Evolutionary conservation across 2,888 invertebrate genomes (phyloP), one percentile per base, ranked within the genome.

Genomic region (Andricus quercusramuli): DNA sequence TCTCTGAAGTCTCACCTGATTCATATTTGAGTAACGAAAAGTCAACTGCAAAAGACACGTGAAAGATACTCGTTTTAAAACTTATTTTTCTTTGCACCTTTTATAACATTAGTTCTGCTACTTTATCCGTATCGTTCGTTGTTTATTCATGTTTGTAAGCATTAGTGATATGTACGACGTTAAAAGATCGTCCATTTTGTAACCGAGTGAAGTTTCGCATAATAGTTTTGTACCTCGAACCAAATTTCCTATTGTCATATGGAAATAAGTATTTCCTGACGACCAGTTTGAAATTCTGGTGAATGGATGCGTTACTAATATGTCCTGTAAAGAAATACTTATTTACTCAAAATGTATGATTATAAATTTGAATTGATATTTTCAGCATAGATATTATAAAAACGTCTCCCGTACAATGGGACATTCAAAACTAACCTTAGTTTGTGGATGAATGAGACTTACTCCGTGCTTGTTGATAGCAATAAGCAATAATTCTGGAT

Each of bases 271-370:
- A 93, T 99, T 99, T 83, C 99, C 99, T 5, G 99, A 99, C 51
- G 99, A 99, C 99, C 99, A 99, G 94, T 99, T 99, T 83, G 99
- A 99, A 94, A 99, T 99, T 93, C 98, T 96, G 37, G 99, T 99
- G 94, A 99, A 99, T 17, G 99, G 99, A 94, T 99, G 99, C 11
- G 98, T 99, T 79, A 98, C 97, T 88, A 99, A 94, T 89, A 99
- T 98, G 89, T 99, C 99, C 99, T 99, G 94, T 15, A 95, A 93
- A 85, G 84, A 84, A 66, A 44, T n/a, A 68, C 78, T 76, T 62
- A 62, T 1, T 62, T 62, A 62, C 1, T 66, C 11, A 2, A 56
- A 11, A 56, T 56, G n/a, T 56, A 47, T 47, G 4, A 47, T 47
- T 47, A 47, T 56, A 22, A n/a, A n/a, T n/a, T 4, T 62, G 1